Conservation (phyloP, 2,797 vertebrate species). For the Rhabdophis nuchalis region DNA sequence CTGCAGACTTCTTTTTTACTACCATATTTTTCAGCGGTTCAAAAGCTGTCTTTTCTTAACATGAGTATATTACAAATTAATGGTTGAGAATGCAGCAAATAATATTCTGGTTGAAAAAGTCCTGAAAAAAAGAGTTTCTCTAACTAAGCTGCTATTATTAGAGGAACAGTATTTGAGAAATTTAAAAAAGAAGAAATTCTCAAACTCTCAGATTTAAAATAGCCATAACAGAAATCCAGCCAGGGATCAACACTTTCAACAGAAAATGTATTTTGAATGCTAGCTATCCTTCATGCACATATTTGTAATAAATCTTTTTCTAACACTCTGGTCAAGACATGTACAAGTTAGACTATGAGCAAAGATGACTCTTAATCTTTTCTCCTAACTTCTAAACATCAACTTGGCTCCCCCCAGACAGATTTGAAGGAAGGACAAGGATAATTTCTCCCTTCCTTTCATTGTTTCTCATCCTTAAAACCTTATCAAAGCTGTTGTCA, state of each 20-base stretch:
- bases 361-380: background rate
- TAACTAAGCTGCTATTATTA: background rate
- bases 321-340: background rate
- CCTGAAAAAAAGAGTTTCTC: accelerated
- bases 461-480: background rate
- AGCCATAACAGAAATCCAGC: background rate
- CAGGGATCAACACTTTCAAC: background rate
- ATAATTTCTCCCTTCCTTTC: background rate
- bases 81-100: background rate
- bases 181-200: background rate
- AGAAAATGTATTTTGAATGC: background rate
- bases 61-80: no score
- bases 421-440: background rate
- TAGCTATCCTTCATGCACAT: background rate
- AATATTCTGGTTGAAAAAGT: background rate
- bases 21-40: background rate
- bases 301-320: background rate
- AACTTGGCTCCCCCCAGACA: background rate
- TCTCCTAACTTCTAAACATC: background rate
- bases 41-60: background rate
- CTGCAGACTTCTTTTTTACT: background rate
- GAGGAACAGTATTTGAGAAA: background rate
- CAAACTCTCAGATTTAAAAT: background rate
- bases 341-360: background rate
- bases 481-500: background rate